A percentile compares a stretch with the other conserved stretches of the same genome.
These are phyloP conservation scores for Mus minutoides DNA, from an alignment of 2,797 vertebrate genomes.

Conservation along the genomic window DNA sequence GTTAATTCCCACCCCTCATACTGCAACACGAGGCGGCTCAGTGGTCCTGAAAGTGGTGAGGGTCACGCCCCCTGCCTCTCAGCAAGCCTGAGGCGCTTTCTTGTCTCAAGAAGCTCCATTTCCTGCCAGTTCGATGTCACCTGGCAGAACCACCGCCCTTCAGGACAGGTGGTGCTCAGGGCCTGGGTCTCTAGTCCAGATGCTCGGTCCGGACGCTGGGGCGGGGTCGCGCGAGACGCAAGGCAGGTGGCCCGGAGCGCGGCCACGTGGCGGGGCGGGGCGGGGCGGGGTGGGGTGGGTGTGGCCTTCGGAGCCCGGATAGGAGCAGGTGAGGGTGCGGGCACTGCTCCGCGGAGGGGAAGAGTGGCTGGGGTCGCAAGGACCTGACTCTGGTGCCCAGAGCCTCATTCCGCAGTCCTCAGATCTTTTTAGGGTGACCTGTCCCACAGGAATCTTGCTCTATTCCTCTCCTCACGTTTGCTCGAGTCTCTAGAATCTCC, in stretches of 20 bases:
- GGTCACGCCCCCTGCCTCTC: neutral
- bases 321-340: constrained; percentile 29
- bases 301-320: neutral
- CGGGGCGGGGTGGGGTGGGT: neutral
- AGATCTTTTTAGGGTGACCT: neutral
- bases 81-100: neutral
- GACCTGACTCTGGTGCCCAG: neutral
- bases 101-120: neutral
- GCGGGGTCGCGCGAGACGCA: neutral
- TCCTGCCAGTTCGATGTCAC: no score
- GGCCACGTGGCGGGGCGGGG: constrained; percentile 71
- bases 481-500: neutral
- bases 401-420: neutral
- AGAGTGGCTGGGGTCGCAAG: neutral
- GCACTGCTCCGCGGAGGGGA: neutral
- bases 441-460: neutral
- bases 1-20: neutral
- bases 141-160: neutral
- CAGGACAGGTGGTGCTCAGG: neutral
- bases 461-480: neutral
- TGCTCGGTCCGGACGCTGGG: neutral
- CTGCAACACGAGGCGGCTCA: neutral
- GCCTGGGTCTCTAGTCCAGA: neutral
- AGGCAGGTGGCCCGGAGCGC: constrained; percentile 2
- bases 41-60: neutral